phyloP scores from a whole-genome alignment of 2,797 vertebrate genomes.

The Hybognathus amarus region DNA sequence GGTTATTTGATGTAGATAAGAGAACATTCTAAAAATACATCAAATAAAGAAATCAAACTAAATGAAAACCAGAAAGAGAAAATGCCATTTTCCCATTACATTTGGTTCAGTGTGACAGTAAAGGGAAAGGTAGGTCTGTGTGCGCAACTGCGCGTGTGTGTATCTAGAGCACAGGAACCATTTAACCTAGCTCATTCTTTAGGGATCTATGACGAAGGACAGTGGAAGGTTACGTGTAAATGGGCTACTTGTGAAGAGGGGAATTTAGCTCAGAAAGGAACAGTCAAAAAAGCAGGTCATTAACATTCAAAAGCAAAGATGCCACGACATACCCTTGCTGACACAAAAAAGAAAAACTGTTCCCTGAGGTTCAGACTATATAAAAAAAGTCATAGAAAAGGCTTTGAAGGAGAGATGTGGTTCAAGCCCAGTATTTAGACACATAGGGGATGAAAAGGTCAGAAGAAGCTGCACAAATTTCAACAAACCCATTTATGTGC shows the following conservation, averaged over 20 bases:
- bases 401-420: slow-evolving; percentile 38
- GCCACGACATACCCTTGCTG: slow-evolving; percentile 12
- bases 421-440: slow-evolving; percentile 32
- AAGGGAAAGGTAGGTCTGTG: slow-evolving; percentile 30
- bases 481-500: neutral
- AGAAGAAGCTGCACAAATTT: neutral
- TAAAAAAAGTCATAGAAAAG: slow-evolving; percentile 27
- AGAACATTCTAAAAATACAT: neutral
- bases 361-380: slow-evolving; percentile 2
- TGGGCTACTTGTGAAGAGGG: slow-evolving; percentile 30
- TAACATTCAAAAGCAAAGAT: slow-evolving; percentile 49
- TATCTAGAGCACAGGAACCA: slow-evolving; percentile 22
- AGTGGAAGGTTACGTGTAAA: slow-evolving; percentile 51
- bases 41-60: neutral
- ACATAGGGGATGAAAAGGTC: slow-evolving; percentile 1
- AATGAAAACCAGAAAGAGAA: neutral
- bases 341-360: slow-evolving; percentile 24
- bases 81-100: slow-evolving; percentile 31
- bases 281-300: slow-evolving; percentile 38
- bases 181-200: slow-evolving; percentile 45
- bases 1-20: neutral
- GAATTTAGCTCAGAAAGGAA: slow-evolving; percentile 49
- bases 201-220: slow-evolving; percentile 43
- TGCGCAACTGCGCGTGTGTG: neutral
- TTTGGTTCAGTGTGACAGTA: slow-evolving; percentile 33